phyloP scores from a whole-genome alignment of 2,113 vertebrate species.

The Takifugu bimaculatus region DNA sequence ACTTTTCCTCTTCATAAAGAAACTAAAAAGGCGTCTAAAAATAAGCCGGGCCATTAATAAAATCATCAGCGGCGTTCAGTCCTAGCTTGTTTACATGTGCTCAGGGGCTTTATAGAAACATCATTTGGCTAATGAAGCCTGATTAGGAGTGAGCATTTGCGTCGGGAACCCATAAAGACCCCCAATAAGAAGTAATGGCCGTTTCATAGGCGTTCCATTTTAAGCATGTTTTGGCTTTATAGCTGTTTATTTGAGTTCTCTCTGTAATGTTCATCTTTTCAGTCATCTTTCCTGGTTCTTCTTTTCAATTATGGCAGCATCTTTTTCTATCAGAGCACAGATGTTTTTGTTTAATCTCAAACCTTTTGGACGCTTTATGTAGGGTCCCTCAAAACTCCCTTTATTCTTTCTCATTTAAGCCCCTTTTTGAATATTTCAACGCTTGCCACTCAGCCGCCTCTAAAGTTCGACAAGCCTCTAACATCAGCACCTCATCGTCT shows the following conservation, averaged over 20 bases:
- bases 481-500: slow-evolving; percentile 47
- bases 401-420: not conserved
- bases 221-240: slow-evolving; percentile 10
- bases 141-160: slow-evolving; percentile 61
- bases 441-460: slow-evolving; percentile 1
- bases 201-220: slow-evolving; percentile 11
- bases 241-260: not conserved
- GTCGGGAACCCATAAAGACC: slow-evolving; percentile 51
- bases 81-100: slow-evolving; percentile 60
- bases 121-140: slow-evolving; percentile 62
- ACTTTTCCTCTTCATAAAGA: slow-evolving; percentile 16
- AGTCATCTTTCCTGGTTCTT: not conserved
- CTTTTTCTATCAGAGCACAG: not conserved
- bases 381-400: not conserved
- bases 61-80: slow-evolving; percentile 53
- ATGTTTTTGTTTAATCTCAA: too few relatives aligned
- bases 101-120: slow-evolving; percentile 58
- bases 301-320: not conserved
- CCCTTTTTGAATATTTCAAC: not conserved
- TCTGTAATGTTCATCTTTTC: not conserved
- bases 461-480: slow-evolving; percentile 21
- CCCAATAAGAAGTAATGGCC: slow-evolving; percentile 38
- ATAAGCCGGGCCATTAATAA: slow-evolving; percentile 66
- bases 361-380: too few relatives aligned
- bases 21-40: slow-evolving; percentile 61